phyloP scores from a whole-genome alignment of 2,797 vertebrate genomes.

The Takifugu ocellatus region DNA sequence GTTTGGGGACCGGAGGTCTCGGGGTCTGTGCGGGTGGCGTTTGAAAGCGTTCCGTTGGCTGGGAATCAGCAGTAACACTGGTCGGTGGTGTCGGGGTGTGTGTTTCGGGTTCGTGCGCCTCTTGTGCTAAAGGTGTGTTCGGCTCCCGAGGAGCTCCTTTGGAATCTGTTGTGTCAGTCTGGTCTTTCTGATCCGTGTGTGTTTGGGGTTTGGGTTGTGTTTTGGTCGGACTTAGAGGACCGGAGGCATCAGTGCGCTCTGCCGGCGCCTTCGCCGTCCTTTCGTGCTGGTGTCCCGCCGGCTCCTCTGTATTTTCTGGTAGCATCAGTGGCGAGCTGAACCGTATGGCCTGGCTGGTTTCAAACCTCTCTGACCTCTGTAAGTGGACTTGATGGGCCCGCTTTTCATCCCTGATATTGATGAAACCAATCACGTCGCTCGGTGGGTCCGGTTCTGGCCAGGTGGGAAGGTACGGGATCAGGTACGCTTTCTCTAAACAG shows the following conservation, averaged over 20 bases:
- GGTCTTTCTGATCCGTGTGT: not conserved
- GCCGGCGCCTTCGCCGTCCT: constrained; percentile 6
- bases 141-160: constrained; percentile 12
- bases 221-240: constrained; percentile 24
- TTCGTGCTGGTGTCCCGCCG: not conserved
- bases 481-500: constrained; percentile 84
- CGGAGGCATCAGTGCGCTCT: not conserved
- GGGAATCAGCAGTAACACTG: constrained; percentile 16
- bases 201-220: constrained; percentile 16
- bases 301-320: constrained; percentile 16
- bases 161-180: constrained; percentile 37
- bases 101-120: constrained; percentile 9
- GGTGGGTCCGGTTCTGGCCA: constrained; percentile 95
- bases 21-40: constrained; percentile 14
- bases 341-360: constrained; percentile 85
- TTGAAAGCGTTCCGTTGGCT: constrained; percentile 17
- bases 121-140: constrained; percentile 19
- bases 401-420: constrained; percentile 92
- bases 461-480: constrained; percentile 91
- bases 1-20: constrained; percentile 82
- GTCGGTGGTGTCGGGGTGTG: constrained; percentile 9
- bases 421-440: constrained; percentile 93
- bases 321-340: constrained; percentile 75
- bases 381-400: constrained; percentile 88
- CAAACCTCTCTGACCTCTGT: constrained; percentile 87